Evolutionary conservation across 2,888 invertebrate genomes (phyloP).

Genomic region (Eretmocerus hayati): DNA sequence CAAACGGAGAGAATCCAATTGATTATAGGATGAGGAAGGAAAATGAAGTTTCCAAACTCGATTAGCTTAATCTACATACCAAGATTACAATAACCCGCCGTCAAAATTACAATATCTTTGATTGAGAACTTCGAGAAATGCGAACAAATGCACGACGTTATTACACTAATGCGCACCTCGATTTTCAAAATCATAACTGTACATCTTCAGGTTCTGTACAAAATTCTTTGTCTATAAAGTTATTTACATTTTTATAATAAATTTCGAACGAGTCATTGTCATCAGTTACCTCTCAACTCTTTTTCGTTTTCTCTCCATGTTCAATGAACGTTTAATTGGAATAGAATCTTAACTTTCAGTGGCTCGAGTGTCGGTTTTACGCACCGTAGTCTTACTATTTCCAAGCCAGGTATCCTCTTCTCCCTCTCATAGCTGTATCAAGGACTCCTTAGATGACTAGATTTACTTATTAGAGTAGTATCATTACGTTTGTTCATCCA

Average conservation of each 20-base stretch:
- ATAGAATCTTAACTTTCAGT: too few species aligned
- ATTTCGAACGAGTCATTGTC: too few species aligned
- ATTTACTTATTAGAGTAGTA: conserved; percentile 19
- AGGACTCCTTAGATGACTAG: conserved; percentile 26
- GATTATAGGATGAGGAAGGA: conserved; percentile 1
- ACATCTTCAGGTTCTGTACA: conserved; percentile 22
- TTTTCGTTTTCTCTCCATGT: conserved; percentile 1
- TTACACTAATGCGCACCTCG: conserved; percentile 9
- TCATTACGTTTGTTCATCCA: conserved; percentile 30
- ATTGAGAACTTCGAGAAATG: conserved; percentile 16
- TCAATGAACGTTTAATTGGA: conserved; percentile 11
- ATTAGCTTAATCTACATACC: conserved; percentile 19
- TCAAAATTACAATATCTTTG: conserved; percentile 18
- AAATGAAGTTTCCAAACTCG: conserved; percentile 14
- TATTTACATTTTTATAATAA: conserved; percentile 30
- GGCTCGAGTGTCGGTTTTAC: too few species aligned
- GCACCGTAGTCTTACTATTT: too few species aligned
- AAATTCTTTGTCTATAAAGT: conserved; percentile 10
- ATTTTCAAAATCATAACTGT: conserved; percentile 12
- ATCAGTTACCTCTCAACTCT: not conserved
- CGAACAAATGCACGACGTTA: conserved; percentile 9
- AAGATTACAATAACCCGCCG: conserved; percentile 15
- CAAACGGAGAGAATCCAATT: not conserved
- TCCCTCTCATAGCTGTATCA: not conserved
- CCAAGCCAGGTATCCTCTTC: too few species aligned